phyloP scores from a whole-genome alignment of 2,888 invertebrate genomes.

The Micropterix aruncella region DNA sequence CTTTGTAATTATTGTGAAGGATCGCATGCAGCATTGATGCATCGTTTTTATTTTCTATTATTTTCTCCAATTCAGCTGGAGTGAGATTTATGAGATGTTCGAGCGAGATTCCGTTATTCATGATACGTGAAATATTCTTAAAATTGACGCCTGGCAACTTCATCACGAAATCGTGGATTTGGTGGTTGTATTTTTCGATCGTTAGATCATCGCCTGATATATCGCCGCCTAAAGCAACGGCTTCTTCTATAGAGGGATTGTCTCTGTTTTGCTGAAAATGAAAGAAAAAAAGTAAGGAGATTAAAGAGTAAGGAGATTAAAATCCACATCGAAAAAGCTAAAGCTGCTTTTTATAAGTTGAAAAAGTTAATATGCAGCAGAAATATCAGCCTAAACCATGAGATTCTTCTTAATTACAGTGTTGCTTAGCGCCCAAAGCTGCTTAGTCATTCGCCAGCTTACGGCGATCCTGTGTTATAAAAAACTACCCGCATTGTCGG shows the following conservation, averaged over 20 bases:
- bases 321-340: background rate
- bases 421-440: too few relatives aligned
- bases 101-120: constrained; percentile 60
- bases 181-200: constrained; percentile 52
- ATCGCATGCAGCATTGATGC: constrained; percentile 54
- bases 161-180: constrained; percentile 66
- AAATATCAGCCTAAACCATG: too few relatives aligned
- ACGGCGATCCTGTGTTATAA: too few relatives aligned
- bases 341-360: too few relatives aligned
- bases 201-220: constrained; percentile 41
- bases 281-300: constrained; percentile 9
- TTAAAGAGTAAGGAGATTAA: too few relatives aligned
- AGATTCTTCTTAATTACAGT: too few relatives aligned
- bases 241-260: constrained; percentile 63
- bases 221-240: constrained; percentile 57
- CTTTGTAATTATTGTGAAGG: constrained; percentile 49
- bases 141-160: constrained; percentile 82
- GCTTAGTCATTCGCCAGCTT: too few relatives aligned
- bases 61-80: too few relatives aligned
- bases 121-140: constrained; percentile 65
- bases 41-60: constrained; percentile 60
- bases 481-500: too few relatives aligned
- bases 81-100: constrained; percentile 44
- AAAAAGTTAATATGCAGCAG: too few relatives aligned
- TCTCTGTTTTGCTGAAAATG: constrained; percentile 60